Evolutionary conservation across 64 coral and sea anemone species (phyloP).

Genomic region (Dendrophyllia cribrosa): DNA sequence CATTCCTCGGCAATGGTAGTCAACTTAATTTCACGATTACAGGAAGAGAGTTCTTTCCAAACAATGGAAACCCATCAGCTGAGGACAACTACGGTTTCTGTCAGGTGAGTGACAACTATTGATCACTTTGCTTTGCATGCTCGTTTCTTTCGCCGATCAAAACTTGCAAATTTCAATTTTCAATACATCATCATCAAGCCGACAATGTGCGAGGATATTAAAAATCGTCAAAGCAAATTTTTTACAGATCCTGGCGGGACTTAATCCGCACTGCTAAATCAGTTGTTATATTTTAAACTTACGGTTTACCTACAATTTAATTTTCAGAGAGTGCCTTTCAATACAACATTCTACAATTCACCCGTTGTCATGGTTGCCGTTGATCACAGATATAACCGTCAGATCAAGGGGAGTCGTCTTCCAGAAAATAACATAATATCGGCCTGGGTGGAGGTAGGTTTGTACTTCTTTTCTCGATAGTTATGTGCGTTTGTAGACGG

Average conservation of each 20-base stretch:
- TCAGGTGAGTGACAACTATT: neutral
- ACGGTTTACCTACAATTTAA: neutral
- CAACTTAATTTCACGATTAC: neutral
- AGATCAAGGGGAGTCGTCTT: neutral
- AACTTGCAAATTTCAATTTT: too few species aligned
- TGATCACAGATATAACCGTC: neutral
- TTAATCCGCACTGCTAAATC: too few species aligned
- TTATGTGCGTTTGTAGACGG: neutral
- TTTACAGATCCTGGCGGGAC: too few species aligned
- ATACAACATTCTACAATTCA: neutral
- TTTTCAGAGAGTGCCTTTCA: neutral
- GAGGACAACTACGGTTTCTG: neutral
- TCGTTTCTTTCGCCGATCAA: too few species aligned
- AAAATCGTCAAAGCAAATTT: too few species aligned
- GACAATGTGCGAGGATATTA: neutral
- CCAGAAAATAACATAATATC: neutral
- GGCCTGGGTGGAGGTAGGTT: neutral
- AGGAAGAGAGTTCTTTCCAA: neutral
- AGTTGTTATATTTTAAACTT: too few species aligned
- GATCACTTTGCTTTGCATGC: neutral
- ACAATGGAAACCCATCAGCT: neutral
- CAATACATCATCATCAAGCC: neutral
- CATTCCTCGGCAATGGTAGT: neutral
- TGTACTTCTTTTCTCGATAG: neutral
- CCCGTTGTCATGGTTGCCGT: neutral